A percentile compares a stretch with the other conserved stretches of the same genome.
These are phyloP conservation scores for Eledona agricola DNA, from an alignment of 2,888 invertebrate genomes.

Conservation along the genomic window DNA sequence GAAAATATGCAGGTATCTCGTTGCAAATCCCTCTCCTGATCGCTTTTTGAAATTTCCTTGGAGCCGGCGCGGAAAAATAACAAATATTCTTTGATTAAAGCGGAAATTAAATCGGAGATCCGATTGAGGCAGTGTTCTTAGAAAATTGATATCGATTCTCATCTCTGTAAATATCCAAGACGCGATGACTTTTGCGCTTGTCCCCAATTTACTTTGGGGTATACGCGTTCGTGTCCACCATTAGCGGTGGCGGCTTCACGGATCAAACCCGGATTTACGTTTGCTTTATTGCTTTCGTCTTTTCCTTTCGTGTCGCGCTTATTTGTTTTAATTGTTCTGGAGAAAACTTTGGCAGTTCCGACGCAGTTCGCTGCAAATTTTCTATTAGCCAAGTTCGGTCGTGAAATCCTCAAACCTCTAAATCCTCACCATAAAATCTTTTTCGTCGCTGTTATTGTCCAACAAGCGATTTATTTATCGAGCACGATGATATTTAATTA, in stretches of 20 bases:
- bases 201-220: slow-evolving; percentile 24
- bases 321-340: slow-evolving; percentile 32
- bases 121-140: slow-evolving; percentile 5
- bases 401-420: slow-evolving; percentile 7
- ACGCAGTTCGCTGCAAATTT: slow-evolving; percentile 2
- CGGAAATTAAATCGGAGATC: slow-evolving; percentile 19
- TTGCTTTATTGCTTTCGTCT: slow-evolving; percentile 26
- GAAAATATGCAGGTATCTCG: too few species aligned
- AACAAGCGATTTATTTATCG: slow-evolving; percentile 14
- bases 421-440: not conserved
- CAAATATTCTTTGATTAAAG: slow-evolving; percentile 18
- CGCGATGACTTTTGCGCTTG: too few species aligned
- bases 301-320: slow-evolving; percentile 39
- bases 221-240: slow-evolving; percentile 50
- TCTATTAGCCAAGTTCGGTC: slow-evolving; percentile 5
- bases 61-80: slow-evolving; percentile 10
- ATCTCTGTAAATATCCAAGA: not conserved
- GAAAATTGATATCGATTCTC: slow-evolving; percentile 9
- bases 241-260: slow-evolving; percentile 49
- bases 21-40: slow-evolving; percentile 9
- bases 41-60: slow-evolving; percentile 6
- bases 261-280: slow-evolving; percentile 48
- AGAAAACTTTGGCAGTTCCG: slow-evolving; percentile 13
- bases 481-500: slow-evolving; percentile 32
- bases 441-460: slow-evolving; percentile 2